Percentiles rank a stretch among this genome's conserved stretches.
These are phyloP conservation scores for Osedax fenrisi DNA, from an alignment of 2,888 invertebrate genomes.

Conservation along the genomic window DNA sequence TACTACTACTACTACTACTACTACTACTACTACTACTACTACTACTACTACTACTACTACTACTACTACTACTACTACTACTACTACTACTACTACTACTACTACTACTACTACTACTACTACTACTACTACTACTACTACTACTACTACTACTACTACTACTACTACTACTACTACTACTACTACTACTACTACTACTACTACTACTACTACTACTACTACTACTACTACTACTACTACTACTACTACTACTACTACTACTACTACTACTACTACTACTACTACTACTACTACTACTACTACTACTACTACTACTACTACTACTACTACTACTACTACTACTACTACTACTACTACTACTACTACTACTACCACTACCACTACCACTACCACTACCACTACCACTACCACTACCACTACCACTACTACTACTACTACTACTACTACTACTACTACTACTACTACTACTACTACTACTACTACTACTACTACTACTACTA, in stretches of 20 bases:
- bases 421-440: too few relatives aligned
- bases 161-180: conserved; percentile 28
- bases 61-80: conserved; percentile 24
- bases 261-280: conserved; percentile 20
- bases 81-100: conserved; percentile 28
- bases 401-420: too few relatives aligned
- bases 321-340: too few relatives aligned
- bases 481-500: too few relatives aligned
- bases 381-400: too few relatives aligned
- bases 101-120: conserved; percentile 29
- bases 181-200: conserved; percentile 26
- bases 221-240: conserved; percentile 21
- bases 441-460: too few relatives aligned
- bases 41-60: conserved; percentile 24
- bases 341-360: too few relatives aligned
- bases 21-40: conserved; percentile 24
- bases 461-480: too few relatives aligned
- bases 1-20: conserved; percentile 23
- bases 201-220: conserved; percentile 23
- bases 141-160: conserved; percentile 28
- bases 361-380: too few relatives aligned
- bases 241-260: conserved; percentile 21
- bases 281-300: conserved; percentile 26
- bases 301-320: conserved; percentile 26
- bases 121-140: conserved; percentile 28